Evolutionary conservation across 2,113 vertebrate species (phyloP).

Genomic region (Rhineura floridana): DNA sequence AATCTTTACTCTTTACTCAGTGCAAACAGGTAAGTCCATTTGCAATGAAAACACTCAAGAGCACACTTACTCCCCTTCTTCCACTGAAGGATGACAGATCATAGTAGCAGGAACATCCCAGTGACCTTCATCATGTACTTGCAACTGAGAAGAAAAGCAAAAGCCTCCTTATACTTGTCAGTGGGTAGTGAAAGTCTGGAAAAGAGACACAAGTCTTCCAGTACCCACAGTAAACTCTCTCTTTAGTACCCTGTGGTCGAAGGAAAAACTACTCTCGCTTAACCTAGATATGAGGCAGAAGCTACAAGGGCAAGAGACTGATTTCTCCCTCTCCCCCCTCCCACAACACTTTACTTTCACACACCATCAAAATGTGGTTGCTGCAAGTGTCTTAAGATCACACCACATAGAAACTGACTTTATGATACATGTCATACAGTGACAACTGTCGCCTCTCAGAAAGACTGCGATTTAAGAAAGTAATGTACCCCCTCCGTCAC

Average conservation of each 20-base stretch:
- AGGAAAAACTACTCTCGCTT: constrained; percentile 19
- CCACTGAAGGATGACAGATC: neutral
- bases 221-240: constrained; percentile 27
- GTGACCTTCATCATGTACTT: constrained; percentile 77
- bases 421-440: neutral
- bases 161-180: constrained; percentile 35
- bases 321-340: neutral
- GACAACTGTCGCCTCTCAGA: neutral
- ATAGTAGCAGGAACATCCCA: constrained; percentile 67
- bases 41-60: constrained; percentile 29
- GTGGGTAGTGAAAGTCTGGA: neutral
- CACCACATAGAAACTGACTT: constrained; percentile 49
- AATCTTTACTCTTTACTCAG: constrained; percentile 4
- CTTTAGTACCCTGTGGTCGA: constrained; percentile 44
- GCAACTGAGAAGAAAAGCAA: constrained; percentile 63
- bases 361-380: constrained; percentile 24
- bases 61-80: neutral
- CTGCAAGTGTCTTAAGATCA: constrained; percentile 28
- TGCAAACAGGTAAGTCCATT: constrained; percentile 31
- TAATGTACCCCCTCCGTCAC: neutral
- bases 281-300: neutral
- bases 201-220: constrained; percentile 19
- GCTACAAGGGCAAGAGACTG: constrained; percentile 61
- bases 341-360: constrained; percentile 42
- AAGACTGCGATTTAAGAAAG: neutral